Percentiles rank a stretch among this genome's conserved stretches.
Evolutionary conservation across 2,113 vertebrate species (phyloP).

Genomic region (Donacobius atricapilla): DNA sequence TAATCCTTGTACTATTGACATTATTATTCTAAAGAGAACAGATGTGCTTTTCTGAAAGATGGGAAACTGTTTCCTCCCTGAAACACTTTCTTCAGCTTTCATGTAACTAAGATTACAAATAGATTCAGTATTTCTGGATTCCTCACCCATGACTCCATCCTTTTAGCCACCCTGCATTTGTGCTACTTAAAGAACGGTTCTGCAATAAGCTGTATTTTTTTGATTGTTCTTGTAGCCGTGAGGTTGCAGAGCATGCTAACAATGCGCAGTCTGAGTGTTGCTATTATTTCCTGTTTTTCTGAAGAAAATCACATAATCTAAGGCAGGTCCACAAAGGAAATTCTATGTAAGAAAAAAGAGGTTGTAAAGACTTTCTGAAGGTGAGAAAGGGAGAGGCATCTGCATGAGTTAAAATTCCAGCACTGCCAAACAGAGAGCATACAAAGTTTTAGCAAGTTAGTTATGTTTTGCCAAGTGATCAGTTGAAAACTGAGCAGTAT

Average conservation of each 20-base stretch:
- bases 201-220: neutral
- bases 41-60: neutral
- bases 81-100: neutral
- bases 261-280: neutral
- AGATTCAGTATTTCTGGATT: neutral
- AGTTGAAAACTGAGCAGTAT: neutral
- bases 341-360: neutral
- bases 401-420: neutral
- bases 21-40: neutral
- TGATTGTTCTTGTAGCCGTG: fast-evolving
- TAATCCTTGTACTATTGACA: fast-evolving
- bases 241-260: neutral
- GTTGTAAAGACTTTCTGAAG: neutral
- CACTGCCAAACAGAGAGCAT: neutral
- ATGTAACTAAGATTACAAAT: neutral
- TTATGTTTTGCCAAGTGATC: neutral
- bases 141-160: neutral
- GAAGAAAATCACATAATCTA: neutral
- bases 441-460: neutral
- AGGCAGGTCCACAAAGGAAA: neutral
- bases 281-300: neutral
- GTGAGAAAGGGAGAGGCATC: neutral
- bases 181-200: neutral
- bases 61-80: neutral
- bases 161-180: neutral